A percentile compares a stretch with the other conserved stretches of the same genome.
Conservation (phyloP, 92 coral and sea anemone species). For the Palythoa heliodiscus region DNA sequence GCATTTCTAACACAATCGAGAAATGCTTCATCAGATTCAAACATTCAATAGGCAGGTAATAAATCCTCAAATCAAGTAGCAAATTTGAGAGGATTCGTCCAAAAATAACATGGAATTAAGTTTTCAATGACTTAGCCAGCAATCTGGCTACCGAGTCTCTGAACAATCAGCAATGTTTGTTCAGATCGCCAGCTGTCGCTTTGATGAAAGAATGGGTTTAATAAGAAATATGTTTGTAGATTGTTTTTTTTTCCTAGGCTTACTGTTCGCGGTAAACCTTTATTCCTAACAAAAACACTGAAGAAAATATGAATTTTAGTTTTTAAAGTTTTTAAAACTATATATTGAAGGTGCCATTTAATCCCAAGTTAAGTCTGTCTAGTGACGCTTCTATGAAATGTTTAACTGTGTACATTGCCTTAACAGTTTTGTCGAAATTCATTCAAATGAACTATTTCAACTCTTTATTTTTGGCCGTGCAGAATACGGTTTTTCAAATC, state of each 20-base stretch:
- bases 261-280: background rate
- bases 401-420: constrained; percentile 22
- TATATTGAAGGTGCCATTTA: background rate
- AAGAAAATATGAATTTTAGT: background rate
- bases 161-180: constrained; percentile 44
- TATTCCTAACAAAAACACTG: constrained; percentile 14
- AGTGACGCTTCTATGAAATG: constrained; percentile 13
- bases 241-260: constrained; percentile 8
- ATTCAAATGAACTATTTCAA: background rate
- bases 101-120: constrained; percentile 12
- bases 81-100: constrained; percentile 15
- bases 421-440: constrained; percentile 14
- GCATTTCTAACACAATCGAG: constrained; percentile 25
- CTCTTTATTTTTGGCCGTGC: background rate
- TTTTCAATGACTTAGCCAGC: constrained; percentile 20
- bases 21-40: constrained; percentile 3
- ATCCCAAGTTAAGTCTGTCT: constrained; percentile 10
- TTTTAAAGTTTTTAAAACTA: constrained; percentile 6
- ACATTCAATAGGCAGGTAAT: constrained; percentile 3
- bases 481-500: background rate
- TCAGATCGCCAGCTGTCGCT: constrained; percentile 39
- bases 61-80: background rate
- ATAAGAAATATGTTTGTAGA: constrained; percentile 15
- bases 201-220: constrained; percentile 28
- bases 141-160: constrained; percentile 21